Base-by-base conservation (phyloP, 2,113 vertebrate genomes). In the Sclerurus mexicanus region DNA sequence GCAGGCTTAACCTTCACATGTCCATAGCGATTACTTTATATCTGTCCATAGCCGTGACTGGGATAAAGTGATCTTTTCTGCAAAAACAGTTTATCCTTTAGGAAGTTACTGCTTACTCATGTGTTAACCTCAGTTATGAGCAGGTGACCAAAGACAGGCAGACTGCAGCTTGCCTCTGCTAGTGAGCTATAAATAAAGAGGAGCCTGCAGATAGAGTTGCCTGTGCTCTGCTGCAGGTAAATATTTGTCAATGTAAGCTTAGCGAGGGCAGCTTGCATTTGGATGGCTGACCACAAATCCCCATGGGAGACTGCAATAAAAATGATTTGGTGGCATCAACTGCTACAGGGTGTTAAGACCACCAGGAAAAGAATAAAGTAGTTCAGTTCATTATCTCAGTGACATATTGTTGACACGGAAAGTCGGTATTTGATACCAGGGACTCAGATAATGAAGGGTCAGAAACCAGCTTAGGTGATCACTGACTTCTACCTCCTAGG, bases 221-320 rank as follows among this genome's bases (percentile, higher is more conserved):
- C 68, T 85, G 44, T 52, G 47, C 49, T 81, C 79, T 90, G 79
- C 83, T 92, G 59, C 86, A 97, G 88, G 89, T 97, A 83, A 89
- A 37, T 75, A 63, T 92, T 83, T 95, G 76, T 63, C 47, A 13
- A 1, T 20, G 10, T 30, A 46, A 62, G 47, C 71, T 66, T 53
- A 25, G 21, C 20, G 52, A 90, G 49, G 58, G 67, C 52, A 62
- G 64, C 47, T 92, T 75, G 44, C 39, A 4, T 81, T 81, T 63
- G 30, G 67, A 59, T 47, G 18, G 17, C 35, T 78, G 64, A 71
- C 31, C 76, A 79, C 44, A 89, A 71, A 59, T 59, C 24, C 16
- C 28, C 56, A 35, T 14, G 62, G 59, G 69, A 53, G 55, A 44
- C 25, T 66, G 12, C 47, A 63, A 55, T 78, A 35, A 79, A 86